phyloP scores from a whole-genome alignment of 2,888 invertebrate species.

The Agriotes lineatus region DNA sequence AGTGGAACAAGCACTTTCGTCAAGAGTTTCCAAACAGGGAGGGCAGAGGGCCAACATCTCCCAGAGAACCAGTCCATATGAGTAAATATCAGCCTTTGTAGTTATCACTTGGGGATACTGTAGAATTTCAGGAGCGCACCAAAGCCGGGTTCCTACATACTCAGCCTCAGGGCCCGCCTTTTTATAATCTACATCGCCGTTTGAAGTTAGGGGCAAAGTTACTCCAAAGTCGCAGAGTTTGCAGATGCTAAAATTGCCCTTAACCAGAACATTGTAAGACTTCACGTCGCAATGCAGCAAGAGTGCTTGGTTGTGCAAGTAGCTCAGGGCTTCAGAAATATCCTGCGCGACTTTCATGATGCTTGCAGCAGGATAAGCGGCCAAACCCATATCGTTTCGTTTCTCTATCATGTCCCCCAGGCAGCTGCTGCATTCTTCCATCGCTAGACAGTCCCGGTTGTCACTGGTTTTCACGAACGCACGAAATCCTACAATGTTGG shows the following conservation, averaged over 20 bases:
- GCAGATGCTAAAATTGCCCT: conserved; percentile 79
- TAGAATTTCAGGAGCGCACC: conserved; percentile 85
- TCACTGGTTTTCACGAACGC: conserved; percentile 68
- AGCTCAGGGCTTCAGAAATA: conserved; percentile 79
- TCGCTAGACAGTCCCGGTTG: conserved; percentile 75
- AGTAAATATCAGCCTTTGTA: conserved; percentile 83
- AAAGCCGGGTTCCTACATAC: conserved; percentile 82
- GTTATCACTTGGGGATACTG: conserved; percentile 72
- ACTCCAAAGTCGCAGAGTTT: conserved; percentile 91
- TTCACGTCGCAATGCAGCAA: conserved; percentile 88
- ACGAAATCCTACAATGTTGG: conserved; percentile 86
- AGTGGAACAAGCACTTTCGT: conserved; percentile 62
- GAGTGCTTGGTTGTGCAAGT: conserved; percentile 79
- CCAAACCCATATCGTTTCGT: conserved; percentile 68
- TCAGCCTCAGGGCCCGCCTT: conserved; percentile 67
- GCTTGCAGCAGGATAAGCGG: conserved; percentile 71
- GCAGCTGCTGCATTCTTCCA: conserved; percentile 82
- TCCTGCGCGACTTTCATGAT: conserved; percentile 78
- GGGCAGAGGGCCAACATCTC: conserved; percentile 83
- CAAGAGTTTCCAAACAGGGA: conserved; percentile 71
- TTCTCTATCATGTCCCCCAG: conserved; percentile 82
- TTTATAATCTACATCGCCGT: conserved; percentile 72
- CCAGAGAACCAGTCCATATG: conserved; percentile 83
- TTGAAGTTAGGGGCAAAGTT: conserved; percentile 76
- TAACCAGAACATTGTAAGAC: conserved; percentile 84